Evolutionary conservation across 2,888 invertebrate species (phyloP), one percentile per base, ranked within the genome.

Genomic region (Gastrophysa polygoni): DNA sequence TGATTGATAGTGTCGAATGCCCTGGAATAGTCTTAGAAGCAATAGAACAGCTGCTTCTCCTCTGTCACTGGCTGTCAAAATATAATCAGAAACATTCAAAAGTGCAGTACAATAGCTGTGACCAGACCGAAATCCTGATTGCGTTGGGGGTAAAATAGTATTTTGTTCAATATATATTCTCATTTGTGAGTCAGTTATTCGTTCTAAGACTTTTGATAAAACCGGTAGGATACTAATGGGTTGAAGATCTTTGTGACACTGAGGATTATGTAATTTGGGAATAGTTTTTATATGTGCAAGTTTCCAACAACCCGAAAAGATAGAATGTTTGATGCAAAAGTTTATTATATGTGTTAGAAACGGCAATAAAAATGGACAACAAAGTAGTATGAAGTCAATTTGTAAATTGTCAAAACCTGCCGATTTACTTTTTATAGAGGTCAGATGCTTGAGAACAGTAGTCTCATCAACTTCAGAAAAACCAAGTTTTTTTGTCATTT

Each of bases 1-100:
- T 61, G 61, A 46, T 61, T 47, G n/a, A 61, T 44, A 7, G 55
- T 55, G 51, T 61, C 57, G 21, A 61, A 61, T 32, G 57, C 61
- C 21, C 58, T 61, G 2, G 51, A 51, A 34, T 58, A 55, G 51
- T 52, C 61, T 8, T n/a, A 61, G 28, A 44, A 58, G 16, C 5
- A 51, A 24, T 4, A 54, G n/a, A 17, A 34, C 20, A 11, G 61
- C 17, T 48, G 47, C 56, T 49, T 44, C 14, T 3, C 43, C 52
- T 14, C 8, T 49, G 47, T 57, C 50, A 11, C 38, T 11, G 16
- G 50, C 57, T 21, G 38, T 17, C n/a, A 57, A 32, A 24, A 46
- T 47, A 47, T 50, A 20, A 51, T 61, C 57, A 49, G 24, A 43
- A n/a, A 61, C 24, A 34, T 61, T 46, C 7, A 29, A n/a, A 20